Evolutionary conservation across 2,113 vertebrate genomes (phyloP), one percentile per base, ranked within the genome.

Genomic region (Ancistrus triradiatus): DNA sequence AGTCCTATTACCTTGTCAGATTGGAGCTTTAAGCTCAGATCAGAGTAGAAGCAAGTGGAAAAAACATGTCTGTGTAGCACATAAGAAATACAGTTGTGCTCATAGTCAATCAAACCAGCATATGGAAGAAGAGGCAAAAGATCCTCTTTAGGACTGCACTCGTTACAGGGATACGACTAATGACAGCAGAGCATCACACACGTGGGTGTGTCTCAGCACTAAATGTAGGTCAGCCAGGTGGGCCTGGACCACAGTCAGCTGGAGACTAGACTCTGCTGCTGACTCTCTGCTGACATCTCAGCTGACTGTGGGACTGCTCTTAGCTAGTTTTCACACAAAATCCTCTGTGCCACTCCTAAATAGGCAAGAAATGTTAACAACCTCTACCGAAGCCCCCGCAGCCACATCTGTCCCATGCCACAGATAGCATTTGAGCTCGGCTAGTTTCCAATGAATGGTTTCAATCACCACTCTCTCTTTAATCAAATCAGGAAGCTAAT

Each of bases 201-300:
- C 15, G 57, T 19, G 57, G 19, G 27, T 51, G n/a, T 56, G 33
- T 43, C 21, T 18, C 44, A 21, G 40, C 47, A 37, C 63, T 76
- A 69, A 77, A 81, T 83, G 74, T 80, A 80, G 82, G 84, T 82
- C 84, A 85, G 50, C 69, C 78, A 81, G 80, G 84, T 84, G 82
- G 80, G 68, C 73, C 55, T 76, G 68, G 77, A 80, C 50, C 69
- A 47, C 77, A 77, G 81, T 80, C 78, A 83, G 75, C 80, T 76
- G 68, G 43, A 48, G 49, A 51, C 44, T 61, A 47, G 22, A 15
- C 55, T 15, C 15, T 43, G 61, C 59, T 18, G 40, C 55, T 63
- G 44, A 55, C 72, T 62, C 17, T 31, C 38, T 46, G 11, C 22
- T 28, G 56, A 44, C 7, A 38, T 43, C 15, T n/a, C n/a, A n/a